Conservation (phyloP, 2,888 invertebrate genomes). For the Listrodromus nycthemerus region DNA sequence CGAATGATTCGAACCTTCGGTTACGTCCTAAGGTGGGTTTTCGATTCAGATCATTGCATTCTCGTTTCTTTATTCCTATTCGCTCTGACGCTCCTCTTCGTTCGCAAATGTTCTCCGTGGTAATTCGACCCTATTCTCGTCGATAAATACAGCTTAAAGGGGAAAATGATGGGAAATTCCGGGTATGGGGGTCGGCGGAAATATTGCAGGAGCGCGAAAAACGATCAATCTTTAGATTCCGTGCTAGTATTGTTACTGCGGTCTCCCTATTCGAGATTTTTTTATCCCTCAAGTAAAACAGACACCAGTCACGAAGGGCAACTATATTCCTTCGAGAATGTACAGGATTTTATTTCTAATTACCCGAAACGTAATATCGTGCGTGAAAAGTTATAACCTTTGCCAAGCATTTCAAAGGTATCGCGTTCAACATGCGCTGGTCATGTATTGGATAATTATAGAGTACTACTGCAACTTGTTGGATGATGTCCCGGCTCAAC, state of each 20-base stretch:
- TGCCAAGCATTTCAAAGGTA: background rate
- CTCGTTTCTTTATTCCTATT: background rate
- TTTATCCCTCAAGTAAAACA: background rate
- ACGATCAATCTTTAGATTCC: background rate
- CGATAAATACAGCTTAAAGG: background rate
- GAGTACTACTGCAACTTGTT: background rate
- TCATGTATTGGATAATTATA: constrained; percentile 1
- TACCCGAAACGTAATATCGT: background rate
- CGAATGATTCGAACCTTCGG: constrained; percentile 29
- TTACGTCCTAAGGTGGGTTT: background rate
- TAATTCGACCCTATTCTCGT: constrained; percentile 1
- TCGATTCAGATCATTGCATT: constrained; percentile 25
- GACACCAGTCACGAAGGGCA: background rate
- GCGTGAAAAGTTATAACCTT: background rate
- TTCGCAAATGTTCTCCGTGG: background rate
- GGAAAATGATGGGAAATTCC: constrained; percentile 4
- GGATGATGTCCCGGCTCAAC: background rate
- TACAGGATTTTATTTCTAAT: background rate
- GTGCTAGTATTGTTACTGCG: background rate
- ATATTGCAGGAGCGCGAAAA: background rate
- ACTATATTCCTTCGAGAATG: background rate
- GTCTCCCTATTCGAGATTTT: background rate
- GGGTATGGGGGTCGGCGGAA: background rate
- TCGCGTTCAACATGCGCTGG: background rate
- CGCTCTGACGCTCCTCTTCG: background rate